Evolutionary conservation across 2,113 vertebrate genomes (phyloP).

Genomic region (Syngnathoides biaculeatus): DNA sequence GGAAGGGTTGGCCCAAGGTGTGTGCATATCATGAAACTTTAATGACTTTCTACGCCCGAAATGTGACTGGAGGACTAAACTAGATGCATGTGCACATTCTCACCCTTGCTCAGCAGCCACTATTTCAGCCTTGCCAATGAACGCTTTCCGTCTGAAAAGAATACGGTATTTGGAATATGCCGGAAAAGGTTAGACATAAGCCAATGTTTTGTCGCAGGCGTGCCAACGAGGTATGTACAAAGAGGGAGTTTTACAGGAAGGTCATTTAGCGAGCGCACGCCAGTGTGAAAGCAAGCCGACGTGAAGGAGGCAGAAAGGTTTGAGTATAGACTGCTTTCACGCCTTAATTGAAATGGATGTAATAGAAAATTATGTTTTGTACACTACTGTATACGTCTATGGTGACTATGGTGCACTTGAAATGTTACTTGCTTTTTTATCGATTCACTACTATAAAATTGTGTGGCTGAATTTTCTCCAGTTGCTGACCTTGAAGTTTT

Average conservation of each 20-base stretch:
- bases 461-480: background rate
- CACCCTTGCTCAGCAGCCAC: slow-evolving; percentile 1
- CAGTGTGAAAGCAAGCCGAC: slow-evolving; percentile 29
- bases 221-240: slow-evolving; percentile 5
- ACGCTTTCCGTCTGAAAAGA: slow-evolving; percentile 4
- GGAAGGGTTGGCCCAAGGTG: slow-evolving; percentile 24
- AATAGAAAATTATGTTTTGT: slow-evolving; percentile 46
- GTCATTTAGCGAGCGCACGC: slow-evolving; percentile 46
- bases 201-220: slow-evolving; percentile 15
- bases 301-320: slow-evolving; percentile 21
- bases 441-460: background rate
- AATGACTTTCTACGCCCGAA: slow-evolving; percentile 44
- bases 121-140: slow-evolving; percentile 19
- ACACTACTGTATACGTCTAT: slow-evolving; percentile 17
- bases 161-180: background rate
- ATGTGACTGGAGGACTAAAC: slow-evolving; percentile 32
- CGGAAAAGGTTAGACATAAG: background rate
- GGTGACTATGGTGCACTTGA: background rate
- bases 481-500: background rate
- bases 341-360: slow-evolving; percentile 44
- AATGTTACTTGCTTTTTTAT: background rate
- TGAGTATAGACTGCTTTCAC: slow-evolving; percentile 26
- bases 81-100: slow-evolving; percentile 19
- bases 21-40: slow-evolving; percentile 63
- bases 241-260: slow-evolving; percentile 56